Conservation (phyloP, 1,140 invertebrate genomes). For the Cotesia chilonis region DNA sequence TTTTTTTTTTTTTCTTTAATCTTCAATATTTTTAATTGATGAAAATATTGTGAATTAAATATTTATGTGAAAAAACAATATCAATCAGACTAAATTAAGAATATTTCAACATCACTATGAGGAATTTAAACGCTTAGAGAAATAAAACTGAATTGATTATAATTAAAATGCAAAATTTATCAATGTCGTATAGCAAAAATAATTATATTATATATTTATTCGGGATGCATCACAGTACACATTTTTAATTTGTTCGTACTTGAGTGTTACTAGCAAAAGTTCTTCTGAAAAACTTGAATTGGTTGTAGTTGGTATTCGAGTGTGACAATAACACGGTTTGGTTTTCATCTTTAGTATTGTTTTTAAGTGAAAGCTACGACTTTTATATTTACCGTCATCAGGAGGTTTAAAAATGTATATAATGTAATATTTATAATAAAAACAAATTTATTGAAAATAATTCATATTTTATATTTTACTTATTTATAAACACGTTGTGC, state of each 20-base stretch:
- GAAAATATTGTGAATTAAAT: too few relatives aligned
- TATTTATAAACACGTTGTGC: not conserved
- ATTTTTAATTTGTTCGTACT: constrained; percentile 10
- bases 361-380: constrained; percentile 7
- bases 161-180: too few relatives aligned
- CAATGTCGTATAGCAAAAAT: not conserved
- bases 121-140: too few relatives aligned
- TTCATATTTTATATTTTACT: not conserved
- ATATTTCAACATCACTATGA: too few relatives aligned
- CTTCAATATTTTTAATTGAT: too few relatives aligned
- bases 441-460: not conserved
- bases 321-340: constrained; percentile 34
- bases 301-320: constrained; percentile 22
- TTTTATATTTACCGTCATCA: constrained; percentile 34
- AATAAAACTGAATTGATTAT: too few relatives aligned
- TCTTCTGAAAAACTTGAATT: not conserved
- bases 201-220: not conserved
- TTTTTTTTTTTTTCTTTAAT: too few relatives aligned
- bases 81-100: too few relatives aligned
- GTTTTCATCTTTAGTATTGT: constrained; percentile 26
- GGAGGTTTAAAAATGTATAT: constrained; percentile 24
- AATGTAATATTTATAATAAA: constrained; percentile 38
- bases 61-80: too few relatives aligned
- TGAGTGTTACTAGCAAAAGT: not conserved
- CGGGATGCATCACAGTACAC: not conserved